Evolutionary conservation across 1,140 invertebrate genomes (phyloP), one percentile per base, ranked within the genome.

Genomic region (Drosophila rhopaloa): DNA sequence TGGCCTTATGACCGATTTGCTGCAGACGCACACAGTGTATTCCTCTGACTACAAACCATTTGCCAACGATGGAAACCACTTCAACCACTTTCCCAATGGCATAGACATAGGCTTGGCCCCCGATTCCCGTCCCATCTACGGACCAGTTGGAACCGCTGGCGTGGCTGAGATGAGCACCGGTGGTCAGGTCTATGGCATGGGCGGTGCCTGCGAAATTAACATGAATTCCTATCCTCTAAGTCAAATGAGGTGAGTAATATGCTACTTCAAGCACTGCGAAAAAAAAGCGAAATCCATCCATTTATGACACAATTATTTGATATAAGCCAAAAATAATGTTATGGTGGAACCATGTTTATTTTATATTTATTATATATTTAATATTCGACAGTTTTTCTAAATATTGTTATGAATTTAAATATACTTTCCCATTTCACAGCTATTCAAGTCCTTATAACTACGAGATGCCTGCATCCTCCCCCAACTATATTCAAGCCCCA

Each of bases 51-150:
- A 76, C 38, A 76, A 59, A 13, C 43, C 73, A 10, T 59, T 67
- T 51, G 41, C 41, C 9, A 51, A 37, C 5, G 24, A 32, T 0
- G 73, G 73, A n/a, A 76, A 76, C 37, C 37, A 76, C 8, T 76
- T 76, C 27, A 76, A 76, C 32, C 73, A 76, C 43, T 76, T 76
- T 7, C 73, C 73, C 35, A 76, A 76, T 37, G 72, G 73, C 37
- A 76, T 50, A 6, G 53, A 48, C 61, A 58, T 47, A 4, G 59
- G 46, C 38, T 55, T 76, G 53, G 13, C 70, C 32, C 24, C 71
- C 35, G 72, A 67, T 5, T 27, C 73, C 38, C 29, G 40, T 43
- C 35, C 35, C 27, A 13, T 37, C 38, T 76, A 37, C 2, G 35
- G 53, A 27, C 41, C 27, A 46, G 35, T 32, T 13, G 50, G 32